Base-by-base conservation (phyloP, 1,140 invertebrate species). In the Maniola jurtina region DNA sequence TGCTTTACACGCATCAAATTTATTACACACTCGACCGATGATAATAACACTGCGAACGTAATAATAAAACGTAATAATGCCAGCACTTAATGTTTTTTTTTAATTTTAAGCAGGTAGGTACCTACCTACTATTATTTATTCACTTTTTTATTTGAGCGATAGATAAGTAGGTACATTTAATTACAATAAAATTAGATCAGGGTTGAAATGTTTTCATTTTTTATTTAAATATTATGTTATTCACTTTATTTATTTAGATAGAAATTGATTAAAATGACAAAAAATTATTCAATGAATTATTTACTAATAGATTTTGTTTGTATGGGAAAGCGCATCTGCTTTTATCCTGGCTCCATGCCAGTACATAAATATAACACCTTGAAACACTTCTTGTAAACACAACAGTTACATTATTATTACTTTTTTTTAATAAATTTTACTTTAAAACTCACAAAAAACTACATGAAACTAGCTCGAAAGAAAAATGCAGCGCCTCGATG, bases 321-420 rank as follows among this genome's bases (percentile, higher is more conserved):
- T 9, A 45, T 25, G 25, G 40, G 4, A 61, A 57, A 66, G 25
- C 52, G 54, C 52, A 61, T 67, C 50, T 13, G 59, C 54, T 61
- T 67, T 61, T 61, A 16, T 47, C 13, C 40, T 61, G 65, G 65
- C 65, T 40, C 15, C 10, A 40, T 57, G 65, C 65, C 65, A 67
- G 50, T 34, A 47, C 59, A 38, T 13, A 67, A 61, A 67, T 67
- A 67, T 67, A 56, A 47, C 58, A 61, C 65, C 65, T 67, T 67
- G 65, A 61, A 66, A 66, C 34, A 48, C 52, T 48, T 67, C 35
- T 67, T 67, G 59, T 67, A 67, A 67, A 61, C 65, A 67, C 45
- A 42, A 7, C 40, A n/a, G 6, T 35, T 55, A 13, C 5, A 50
- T 16, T 50, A 45, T 2, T 16, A 16, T 52, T 9, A 1, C 8